Evolutionary conservation across 2,888 invertebrate genomes (phyloP).

Genomic region (Caenorhabditis sp.): DNA sequence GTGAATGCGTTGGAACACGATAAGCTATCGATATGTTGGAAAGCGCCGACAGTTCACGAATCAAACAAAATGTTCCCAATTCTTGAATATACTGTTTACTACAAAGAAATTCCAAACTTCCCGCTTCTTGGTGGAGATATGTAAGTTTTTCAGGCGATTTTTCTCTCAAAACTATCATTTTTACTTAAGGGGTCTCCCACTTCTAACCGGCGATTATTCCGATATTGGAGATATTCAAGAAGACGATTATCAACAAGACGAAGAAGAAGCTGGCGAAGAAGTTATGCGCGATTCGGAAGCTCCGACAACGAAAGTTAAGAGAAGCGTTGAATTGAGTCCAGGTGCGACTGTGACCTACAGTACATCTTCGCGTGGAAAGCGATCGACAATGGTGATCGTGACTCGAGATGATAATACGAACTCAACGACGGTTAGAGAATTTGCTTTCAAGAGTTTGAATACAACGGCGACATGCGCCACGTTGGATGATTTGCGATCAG

Average conservation of each 20-base stretch:
- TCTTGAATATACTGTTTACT: conserved; percentile 59
- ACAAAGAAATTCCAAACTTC: conserved; percentile 60
- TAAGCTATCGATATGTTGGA: conserved; percentile 57
- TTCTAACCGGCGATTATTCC: conserved; percentile 54
- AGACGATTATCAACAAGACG: conserved; percentile 48
- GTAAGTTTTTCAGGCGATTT: no score
- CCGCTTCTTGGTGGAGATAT: conserved; percentile 55
- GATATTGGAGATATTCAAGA: conserved; percentile 48
- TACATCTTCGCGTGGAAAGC: conserved; percentile 11
- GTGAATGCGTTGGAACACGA: conserved; percentile 56
- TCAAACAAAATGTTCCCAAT: conserved; percentile 54
- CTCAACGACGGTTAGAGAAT: conserved; percentile 53
- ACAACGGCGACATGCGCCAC: conserved; percentile 77
- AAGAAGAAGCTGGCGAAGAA: conserved; percentile 37
- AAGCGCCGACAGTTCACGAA: conserved; percentile 33
- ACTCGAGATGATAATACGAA: conserved; percentile 53
- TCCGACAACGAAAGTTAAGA: conserved; percentile 9
- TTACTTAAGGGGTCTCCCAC: conserved; percentile 44
- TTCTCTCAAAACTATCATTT: no score
- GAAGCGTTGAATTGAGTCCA: conserved; percentile 10
- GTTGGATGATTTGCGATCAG: conserved; percentile 78
- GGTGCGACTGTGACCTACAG: background rate
- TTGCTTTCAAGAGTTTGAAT: conserved; percentile 72
- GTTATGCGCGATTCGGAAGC: conserved; percentile 20
- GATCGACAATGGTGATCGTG: conserved; percentile 53